Percentiles rank a stretch among this genome's conserved stretches.
Conservation (phyloP, 2,888 invertebrate genomes). For the Eupithecia vulgata region DNA sequence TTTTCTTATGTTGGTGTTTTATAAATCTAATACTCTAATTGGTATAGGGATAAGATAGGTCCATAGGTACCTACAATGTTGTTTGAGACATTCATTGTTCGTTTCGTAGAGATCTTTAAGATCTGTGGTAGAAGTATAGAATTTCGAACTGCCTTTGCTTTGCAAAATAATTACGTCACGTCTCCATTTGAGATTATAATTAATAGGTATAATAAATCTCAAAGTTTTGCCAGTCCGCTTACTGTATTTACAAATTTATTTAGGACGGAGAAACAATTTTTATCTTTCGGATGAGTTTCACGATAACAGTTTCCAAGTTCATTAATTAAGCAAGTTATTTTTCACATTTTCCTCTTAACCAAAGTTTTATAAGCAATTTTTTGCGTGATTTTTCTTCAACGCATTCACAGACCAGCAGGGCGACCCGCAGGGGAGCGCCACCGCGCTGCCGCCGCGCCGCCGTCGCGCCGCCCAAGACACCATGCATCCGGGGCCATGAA, state of each 20-base stretch:
- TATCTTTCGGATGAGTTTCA: slow-evolving; percentile 44
- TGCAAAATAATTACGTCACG: slow-evolving; percentile 70
- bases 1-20: too few relatives aligned
- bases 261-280: slow-evolving; percentile 45
- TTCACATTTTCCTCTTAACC: background rate
- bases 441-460: too few relatives aligned
- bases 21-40: too few relatives aligned
- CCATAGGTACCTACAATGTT: background rate
- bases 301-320: slow-evolving; percentile 45
- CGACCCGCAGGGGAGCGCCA: too few relatives aligned
- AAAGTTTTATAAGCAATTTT: background rate
- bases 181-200: slow-evolving; percentile 69
- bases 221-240: slow-evolving; percentile 68
- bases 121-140: slow-evolving; percentile 22
- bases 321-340: slow-evolving; percentile 38
- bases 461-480: too few relatives aligned
- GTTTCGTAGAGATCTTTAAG: background rate
- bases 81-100: background rate
- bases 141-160: slow-evolving; percentile 53
- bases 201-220: slow-evolving; percentile 71
- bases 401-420: too few relatives aligned
- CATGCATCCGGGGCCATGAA: too few relatives aligned
- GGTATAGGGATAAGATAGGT: too few relatives aligned
- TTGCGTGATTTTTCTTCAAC: background rate
- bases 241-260: slow-evolving; percentile 61